A percentile compares a stretch with the other conserved stretches of the same genome.
phyloP scores from a whole-genome alignment of 2,888 invertebrate species.

The Agrotis exclamationis region DNA sequence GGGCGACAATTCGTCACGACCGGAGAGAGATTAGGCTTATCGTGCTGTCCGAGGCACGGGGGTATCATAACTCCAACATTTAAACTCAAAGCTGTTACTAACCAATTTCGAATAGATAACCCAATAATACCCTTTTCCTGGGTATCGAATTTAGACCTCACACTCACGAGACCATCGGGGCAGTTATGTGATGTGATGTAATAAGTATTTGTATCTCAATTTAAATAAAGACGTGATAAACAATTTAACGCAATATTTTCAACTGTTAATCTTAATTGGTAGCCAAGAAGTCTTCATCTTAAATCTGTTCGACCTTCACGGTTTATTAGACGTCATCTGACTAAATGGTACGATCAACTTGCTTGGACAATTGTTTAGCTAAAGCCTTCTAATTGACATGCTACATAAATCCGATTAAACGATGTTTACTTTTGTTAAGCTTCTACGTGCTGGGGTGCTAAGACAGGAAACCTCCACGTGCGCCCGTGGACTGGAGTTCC shows the following conservation, averaged over 20 bases:
- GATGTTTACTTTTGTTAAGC: slow-evolving; percentile 30
- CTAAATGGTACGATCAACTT: slow-evolving; percentile 51
- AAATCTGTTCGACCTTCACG: slow-evolving; percentile 60
- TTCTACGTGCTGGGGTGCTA: no score
- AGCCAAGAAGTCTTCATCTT: slow-evolving; percentile 38
- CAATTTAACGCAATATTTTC: not conserved
- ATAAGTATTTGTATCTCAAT: not conserved
- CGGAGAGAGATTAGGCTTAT: no score
- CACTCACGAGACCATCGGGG: no score
- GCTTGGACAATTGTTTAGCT: slow-evolving; percentile 56
- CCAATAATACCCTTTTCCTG: no score
- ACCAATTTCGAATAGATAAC: no score
- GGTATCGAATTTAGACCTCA: no score
- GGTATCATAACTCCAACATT: no score
- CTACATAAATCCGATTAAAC: slow-evolving; percentile 40
- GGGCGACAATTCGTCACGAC: no score
- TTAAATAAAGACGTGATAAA: not conserved
- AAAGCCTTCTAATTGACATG: slow-evolving; percentile 52
- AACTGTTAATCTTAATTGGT: not conserved
- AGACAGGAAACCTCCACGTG: no score
- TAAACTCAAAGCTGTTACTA: no score
- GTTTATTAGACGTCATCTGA: slow-evolving; percentile 59
- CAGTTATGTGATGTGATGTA: not conserved
- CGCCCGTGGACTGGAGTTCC: no score
- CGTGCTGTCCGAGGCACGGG: no score